Conservation (phyloP, 2,888 invertebrate genomes). For the Tiphia femorata region DNA sequence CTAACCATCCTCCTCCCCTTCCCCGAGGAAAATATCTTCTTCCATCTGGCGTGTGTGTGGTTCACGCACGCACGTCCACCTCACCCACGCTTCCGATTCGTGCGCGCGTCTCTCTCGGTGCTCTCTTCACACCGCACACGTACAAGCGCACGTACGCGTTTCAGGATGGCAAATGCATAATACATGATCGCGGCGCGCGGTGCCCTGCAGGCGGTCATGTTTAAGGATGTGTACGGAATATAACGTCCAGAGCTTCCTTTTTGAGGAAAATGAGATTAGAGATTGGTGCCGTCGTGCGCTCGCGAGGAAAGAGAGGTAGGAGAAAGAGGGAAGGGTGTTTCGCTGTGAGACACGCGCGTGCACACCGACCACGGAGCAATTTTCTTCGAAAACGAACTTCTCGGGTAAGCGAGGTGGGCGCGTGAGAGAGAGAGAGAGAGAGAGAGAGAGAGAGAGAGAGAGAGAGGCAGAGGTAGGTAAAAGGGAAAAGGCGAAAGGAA, state of each 20-base stretch:
- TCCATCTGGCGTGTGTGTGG: too few species aligned
- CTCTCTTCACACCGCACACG: conserved; percentile 16
- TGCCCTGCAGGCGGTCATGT: conserved; percentile 48
- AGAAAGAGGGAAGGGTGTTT: background rate
- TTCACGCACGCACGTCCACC: too few species aligned
- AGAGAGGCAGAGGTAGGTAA: too few species aligned
- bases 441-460: background rate
- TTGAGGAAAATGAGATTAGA: conserved; percentile 49
- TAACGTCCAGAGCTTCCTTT: conserved; percentile 42
- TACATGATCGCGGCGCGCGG: conserved; percentile 46
- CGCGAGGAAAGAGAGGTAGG: background rate
- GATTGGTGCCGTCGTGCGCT: conserved; percentile 31
- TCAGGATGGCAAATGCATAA: conserved; percentile 50
- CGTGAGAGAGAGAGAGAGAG: background rate
- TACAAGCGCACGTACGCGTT: conserved; percentile 27
- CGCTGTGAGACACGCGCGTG: too few species aligned
- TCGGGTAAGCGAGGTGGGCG: background rate
- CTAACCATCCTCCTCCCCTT: too few species aligned
- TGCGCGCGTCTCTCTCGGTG: too few species aligned
- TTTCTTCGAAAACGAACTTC: conserved; percentile 5
- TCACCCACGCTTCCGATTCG: too few species aligned
- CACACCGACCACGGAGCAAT: background rate
- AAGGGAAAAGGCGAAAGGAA: background rate
- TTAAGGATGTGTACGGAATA: conserved; percentile 49
- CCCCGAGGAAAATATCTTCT: too few species aligned